Percentiles rank a stretch among this genome's conserved stretches.
phyloP scores from a whole-genome alignment of 2,797 vertebrate species.

The Hemibagrus guttatus region DNA sequence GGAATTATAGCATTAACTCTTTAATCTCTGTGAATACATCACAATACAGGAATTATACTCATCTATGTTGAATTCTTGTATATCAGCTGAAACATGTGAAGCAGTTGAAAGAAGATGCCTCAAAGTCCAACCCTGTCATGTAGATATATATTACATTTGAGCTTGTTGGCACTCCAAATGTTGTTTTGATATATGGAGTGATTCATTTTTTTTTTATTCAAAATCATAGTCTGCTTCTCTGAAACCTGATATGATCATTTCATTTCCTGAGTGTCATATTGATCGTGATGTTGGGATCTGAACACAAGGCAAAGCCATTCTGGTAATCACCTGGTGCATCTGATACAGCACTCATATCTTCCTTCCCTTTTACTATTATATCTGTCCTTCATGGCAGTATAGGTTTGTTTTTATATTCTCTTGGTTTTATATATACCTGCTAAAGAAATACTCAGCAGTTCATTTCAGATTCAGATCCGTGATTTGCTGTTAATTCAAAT shows the following conservation, averaged over 20 bases:
- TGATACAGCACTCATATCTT: not conserved
- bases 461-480: not conserved
- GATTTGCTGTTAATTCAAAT: not conserved
- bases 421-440: not conserved
- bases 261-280: constrained; percentile 40
- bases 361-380: not conserved
- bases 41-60: not conserved
- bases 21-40: not conserved
- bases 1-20: not conserved
- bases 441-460: not conserved
- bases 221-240: not conserved
- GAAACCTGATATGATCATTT: constrained; percentile 43
- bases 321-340: not conserved
- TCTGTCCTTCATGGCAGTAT: not conserved
- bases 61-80: not conserved
- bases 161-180: not conserved
- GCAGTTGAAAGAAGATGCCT: not conserved
- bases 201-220: constrained; percentile 10
- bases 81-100: not conserved
- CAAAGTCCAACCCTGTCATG: not conserved
- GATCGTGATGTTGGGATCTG: constrained; percentile 7
- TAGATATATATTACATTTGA: not conserved
- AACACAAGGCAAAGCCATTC: constrained; percentile 3
- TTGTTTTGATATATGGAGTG: not conserved
- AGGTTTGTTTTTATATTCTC: not conserved